Conservation (phyloP, 2,888 invertebrate genomes). For the Pyrocoelia pectoralis region DNA sequence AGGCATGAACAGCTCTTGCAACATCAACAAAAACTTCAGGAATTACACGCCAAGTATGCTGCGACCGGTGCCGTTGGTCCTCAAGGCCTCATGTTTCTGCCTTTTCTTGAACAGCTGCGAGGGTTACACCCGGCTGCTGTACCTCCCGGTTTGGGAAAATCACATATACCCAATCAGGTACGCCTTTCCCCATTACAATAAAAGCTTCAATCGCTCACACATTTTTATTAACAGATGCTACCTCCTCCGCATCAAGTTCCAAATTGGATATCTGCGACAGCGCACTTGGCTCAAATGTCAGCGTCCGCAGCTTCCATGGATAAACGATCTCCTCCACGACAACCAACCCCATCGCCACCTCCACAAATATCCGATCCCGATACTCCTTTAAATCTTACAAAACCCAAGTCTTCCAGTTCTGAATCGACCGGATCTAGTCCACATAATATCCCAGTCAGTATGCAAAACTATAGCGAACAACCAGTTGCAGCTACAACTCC, state of each 20-base stretch:
- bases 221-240: slow-evolving; percentile 61
- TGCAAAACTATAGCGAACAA: slow-evolving; percentile 61
- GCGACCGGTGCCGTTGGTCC: slow-evolving; percentile 61
- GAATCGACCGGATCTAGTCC: slow-evolving; percentile 66
- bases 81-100: slow-evolving; percentile 72
- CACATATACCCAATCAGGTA: slow-evolving; percentile 56
- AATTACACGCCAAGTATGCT: slow-evolving; percentile 64
- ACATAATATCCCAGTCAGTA: slow-evolving; percentile 56
- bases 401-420: slow-evolving; percentile 72
- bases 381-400: slow-evolving; percentile 87
- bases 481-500: slow-evolving; percentile 66
- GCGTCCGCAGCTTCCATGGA: slow-evolving; percentile 50
- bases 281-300: slow-evolving; percentile 75
- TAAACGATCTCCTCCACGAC: slow-evolving; percentile 54
- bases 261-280: slow-evolving; percentile 71
- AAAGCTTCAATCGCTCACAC: no score
- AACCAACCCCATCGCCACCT: slow-evolving; percentile 52
- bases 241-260: slow-evolving; percentile 63
- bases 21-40: slow-evolving; percentile 67
- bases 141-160: slow-evolving; percentile 53
- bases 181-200: slow-evolving; percentile 3
- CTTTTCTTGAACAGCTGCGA: slow-evolving; percentile 73
- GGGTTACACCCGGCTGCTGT: slow-evolving; percentile 51
- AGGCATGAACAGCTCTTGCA: slow-evolving; percentile 67
- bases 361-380: slow-evolving; percentile 70